These are phyloP conservation scores for Pelecanus crispus DNA, from an alignment of 2,113 vertebrate genomes.

Conservation along the genomic window DNA sequence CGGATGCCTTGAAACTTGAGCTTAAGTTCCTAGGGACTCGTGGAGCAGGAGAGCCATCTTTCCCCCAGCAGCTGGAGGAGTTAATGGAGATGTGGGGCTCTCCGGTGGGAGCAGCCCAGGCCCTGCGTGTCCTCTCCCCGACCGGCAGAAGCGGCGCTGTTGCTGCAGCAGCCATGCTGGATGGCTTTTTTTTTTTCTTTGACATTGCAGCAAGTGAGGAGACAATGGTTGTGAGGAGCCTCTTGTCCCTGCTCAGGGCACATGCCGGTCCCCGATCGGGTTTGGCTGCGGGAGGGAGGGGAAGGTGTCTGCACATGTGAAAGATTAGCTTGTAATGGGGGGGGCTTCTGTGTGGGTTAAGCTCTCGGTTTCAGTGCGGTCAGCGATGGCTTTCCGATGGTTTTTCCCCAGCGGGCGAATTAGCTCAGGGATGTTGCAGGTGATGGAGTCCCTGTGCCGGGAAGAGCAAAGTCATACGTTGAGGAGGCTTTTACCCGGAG, in stretches of 20 bases:
- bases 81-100: background rate
- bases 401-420: background rate
- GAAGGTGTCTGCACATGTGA: background rate
- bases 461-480: background rate
- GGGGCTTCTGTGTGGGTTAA: background rate
- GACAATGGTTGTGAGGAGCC: background rate
- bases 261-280: fast-evolving
- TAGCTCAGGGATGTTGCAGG: background rate
- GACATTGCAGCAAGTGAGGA: conserved; percentile 41
- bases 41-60: background rate
- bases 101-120: fast-evolving
- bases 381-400: background rate
- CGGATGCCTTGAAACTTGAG: background rate
- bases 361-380: background rate
- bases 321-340: background rate
- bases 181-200: background rate
- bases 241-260: background rate
- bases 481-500: conserved; percentile 36
- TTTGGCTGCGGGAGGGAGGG: background rate
- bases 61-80: background rate
- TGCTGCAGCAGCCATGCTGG: background rate
- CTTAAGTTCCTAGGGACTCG: background rate
- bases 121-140: fast-evolving
- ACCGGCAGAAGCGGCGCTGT: fast-evolving
- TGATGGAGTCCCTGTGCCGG: background rate